A percentile compares a stretch with the other conserved stretches of the same genome.
Conservation (phyloP, 2,797 vertebrate genomes). For the Oceanodroma leucorhoa region DNA sequence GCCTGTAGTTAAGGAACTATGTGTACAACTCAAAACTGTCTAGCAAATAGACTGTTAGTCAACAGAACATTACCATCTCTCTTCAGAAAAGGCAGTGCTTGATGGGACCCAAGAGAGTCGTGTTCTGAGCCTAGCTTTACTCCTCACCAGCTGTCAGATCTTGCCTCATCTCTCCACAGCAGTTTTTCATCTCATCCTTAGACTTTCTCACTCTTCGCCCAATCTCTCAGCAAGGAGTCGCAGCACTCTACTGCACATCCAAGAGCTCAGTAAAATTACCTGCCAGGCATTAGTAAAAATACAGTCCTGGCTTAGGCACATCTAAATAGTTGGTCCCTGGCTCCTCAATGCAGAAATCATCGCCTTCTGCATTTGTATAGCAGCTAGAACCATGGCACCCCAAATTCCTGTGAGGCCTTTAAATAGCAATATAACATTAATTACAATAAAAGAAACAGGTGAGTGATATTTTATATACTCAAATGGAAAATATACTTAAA, state of each 20-base stretch:
- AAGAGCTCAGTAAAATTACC: neutral
- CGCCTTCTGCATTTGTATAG: neutral
- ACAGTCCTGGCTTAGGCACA: neutral
- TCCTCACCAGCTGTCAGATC: neutral
- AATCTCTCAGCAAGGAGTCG: neutral
- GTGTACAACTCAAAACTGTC: neutral
- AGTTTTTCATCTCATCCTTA: neutral
- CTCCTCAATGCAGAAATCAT: neutral
- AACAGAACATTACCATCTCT: neutral
- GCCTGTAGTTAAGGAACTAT: neutral
- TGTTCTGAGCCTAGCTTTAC: neutral
- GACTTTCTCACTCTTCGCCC: neutral
- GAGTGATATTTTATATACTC: neutral
- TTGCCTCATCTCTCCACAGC: neutral
- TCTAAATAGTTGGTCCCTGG: neutral
- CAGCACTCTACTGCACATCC: neutral
- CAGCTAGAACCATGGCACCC: neutral
- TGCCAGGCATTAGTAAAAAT: neutral
- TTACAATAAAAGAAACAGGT: neutral
- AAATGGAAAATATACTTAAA: neutral
- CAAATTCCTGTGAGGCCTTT: neutral
- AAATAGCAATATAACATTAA: neutral
- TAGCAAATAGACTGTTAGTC: neutral
- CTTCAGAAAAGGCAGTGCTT: neutral
- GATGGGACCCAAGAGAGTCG: neutral